phyloP scores from a whole-genome alignment of 2,113 vertebrate genomes.

The Oxygymnocypris stewartii region DNA sequence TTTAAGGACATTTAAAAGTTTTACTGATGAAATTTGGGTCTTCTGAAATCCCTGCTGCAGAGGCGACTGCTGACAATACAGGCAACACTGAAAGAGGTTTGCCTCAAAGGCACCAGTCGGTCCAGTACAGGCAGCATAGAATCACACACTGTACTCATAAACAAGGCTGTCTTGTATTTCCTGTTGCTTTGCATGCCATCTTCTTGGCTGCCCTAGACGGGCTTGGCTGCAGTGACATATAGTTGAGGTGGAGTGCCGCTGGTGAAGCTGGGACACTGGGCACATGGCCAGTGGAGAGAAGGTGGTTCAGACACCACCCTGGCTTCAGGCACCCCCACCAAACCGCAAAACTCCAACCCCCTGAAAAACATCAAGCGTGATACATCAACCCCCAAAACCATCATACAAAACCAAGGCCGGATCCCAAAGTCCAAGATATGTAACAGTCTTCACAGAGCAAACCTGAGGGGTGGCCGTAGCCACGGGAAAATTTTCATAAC shows the following conservation, averaged over 20 bases:
- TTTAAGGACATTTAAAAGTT: constrained; percentile 12
- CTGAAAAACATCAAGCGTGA: constrained; percentile 14
- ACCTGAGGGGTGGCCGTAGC: background rate
- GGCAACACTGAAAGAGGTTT: constrained; percentile 56
- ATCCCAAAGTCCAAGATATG: constrained; percentile 2
- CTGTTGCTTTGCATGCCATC: constrained; percentile 62
- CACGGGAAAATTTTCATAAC: background rate
- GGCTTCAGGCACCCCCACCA: constrained; percentile 67
- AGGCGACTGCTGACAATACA: background rate
- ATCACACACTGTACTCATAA: constrained; percentile 59
- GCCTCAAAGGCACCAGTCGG: constrained; percentile 53
- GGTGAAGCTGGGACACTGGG: constrained; percentile 59
- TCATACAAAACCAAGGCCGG: constrained; percentile 57
- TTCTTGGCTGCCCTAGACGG: constrained; percentile 23
- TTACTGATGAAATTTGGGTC: background rate
- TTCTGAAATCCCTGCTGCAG: background rate
- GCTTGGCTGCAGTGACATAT: constrained; percentile 41
- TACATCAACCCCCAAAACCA: constrained; percentile 1
- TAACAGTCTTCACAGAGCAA: background rate
- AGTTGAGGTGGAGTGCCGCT: constrained; percentile 33
- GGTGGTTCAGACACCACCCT: constrained; percentile 72
- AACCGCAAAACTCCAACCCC: constrained; percentile 61
- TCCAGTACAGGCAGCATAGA: constrained; percentile 56
- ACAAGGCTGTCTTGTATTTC: constrained; percentile 71
- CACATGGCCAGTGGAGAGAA: constrained; percentile 64